Percentiles rank a stretch among this genome's conserved stretches.
These are phyloP conservation scores for Propithecus coquereli DNA, from an alignment of 2,113 vertebrate genomes.

Conservation along the genomic window DNA sequence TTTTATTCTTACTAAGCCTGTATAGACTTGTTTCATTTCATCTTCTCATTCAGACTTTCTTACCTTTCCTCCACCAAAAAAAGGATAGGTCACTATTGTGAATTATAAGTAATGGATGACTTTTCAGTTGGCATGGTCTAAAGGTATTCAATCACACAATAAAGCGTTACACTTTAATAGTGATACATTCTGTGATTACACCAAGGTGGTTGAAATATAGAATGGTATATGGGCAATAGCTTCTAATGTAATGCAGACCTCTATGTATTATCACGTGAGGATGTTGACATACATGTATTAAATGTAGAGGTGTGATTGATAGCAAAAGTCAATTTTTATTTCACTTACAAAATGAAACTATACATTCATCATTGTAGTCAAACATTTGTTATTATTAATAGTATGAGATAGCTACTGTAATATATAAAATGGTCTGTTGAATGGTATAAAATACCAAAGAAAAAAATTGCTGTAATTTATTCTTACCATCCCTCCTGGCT, in stretches of 20 bases:
- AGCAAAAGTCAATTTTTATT: slow-evolving; percentile 9
- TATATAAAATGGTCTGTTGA: neutral
- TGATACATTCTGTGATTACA: neutral
- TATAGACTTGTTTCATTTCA: neutral
- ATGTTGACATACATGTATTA: neutral
- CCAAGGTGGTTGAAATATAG: neutral
- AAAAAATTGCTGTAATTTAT: neutral
- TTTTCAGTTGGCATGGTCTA: neutral
- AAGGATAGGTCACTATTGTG: neutral
- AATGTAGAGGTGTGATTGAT: neutral
- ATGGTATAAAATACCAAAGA: neutral
- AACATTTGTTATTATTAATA: neutral
- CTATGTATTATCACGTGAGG: neutral
- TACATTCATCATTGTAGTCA: neutral
- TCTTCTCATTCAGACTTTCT: slow-evolving; percentile 17
- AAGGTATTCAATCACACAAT: neutral
- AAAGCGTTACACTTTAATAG: neutral
- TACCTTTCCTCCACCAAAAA: neutral
- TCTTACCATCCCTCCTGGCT: neutral
- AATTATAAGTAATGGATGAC: neutral
- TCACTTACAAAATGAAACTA: neutral
- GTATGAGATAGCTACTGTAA: neutral
- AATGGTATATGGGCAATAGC: neutral
- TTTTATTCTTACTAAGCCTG: neutral
- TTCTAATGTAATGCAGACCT: neutral